Conservation (phyloP, 1,140 invertebrate genomes). For the Polypedilum vanderplanki region DNA sequence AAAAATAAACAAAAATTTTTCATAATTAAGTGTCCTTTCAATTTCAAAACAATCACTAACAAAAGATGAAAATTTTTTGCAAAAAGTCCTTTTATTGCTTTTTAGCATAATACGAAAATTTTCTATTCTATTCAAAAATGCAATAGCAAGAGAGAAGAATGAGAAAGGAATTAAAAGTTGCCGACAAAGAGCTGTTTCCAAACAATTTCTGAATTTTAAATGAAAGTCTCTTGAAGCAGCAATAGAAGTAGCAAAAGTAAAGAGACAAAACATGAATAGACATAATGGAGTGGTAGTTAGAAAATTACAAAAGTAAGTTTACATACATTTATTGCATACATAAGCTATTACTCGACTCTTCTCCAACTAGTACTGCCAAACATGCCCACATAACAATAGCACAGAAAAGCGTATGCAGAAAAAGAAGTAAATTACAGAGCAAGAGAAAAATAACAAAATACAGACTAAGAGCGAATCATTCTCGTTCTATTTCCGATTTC, state of each 20-base stretch:
- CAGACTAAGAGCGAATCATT: neutral
- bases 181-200: neutral
- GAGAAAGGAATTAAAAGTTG: too few relatives aligned
- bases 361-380: too few relatives aligned
- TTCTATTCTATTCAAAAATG: too few relatives aligned
- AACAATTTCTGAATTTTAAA: conserved; percentile 17
- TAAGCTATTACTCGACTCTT: neutral
- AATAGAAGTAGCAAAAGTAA: neutral
- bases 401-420: neutral
- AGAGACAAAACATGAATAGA: neutral
- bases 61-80: too few relatives aligned
- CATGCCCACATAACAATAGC: neutral
- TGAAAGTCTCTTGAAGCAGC: neutral
- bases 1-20: too few relatives aligned
- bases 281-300: neutral
- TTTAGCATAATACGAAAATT: too few relatives aligned
- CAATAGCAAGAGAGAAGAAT: too few relatives aligned
- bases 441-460: neutral
- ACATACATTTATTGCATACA: too few relatives aligned
- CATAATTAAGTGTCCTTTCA: too few relatives aligned
- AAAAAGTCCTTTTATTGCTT: too few relatives aligned
- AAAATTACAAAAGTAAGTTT: neutral
- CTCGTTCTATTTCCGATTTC: neutral
- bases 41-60: too few relatives aligned
- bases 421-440: too few relatives aligned